Base-by-base conservation (phyloP, 2,113 vertebrate species). In the Gymnarchus niloticus region DNA sequence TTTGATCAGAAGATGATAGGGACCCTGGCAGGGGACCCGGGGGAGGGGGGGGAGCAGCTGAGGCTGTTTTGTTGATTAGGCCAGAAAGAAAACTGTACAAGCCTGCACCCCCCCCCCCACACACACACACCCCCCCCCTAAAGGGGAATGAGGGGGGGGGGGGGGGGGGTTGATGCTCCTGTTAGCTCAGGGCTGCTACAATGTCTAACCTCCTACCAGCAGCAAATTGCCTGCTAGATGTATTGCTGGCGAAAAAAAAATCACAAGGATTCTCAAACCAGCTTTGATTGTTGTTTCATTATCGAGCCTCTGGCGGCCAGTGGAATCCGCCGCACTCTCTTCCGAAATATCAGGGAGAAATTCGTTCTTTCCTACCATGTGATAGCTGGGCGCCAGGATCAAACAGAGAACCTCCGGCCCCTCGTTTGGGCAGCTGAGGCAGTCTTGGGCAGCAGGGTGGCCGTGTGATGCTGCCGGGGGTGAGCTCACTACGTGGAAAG, bases 1-100 rank as follows among this genome's bases (percentile, higher is more conserved):
- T 98, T 99, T 99, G 98, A 99, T 99, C 97, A 99, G 97, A 98
- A 97, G 97, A 98, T 97, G 97, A 98, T 98, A 97, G 97, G 95
- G 96, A 96, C 96, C 95, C 95, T 98, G 96, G 96, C 96, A 97
- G 97, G 96, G 96, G 95, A 96, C 96, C 96, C 96, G 91, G 96
- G 96, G 95, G 96, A 97, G 97, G 97, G 97, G 91, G 96, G 96
- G 95, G 96, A 97, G 97, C 97, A 97, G 96, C 96, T 98, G 97
- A 95, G 97, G 95, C 96, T 96, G 96, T 95, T 96, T 93, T 95
- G 95, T 92, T 97, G 96, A 98, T 98, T 97, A 96, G 95, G 95
- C 94, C 94, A 94, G 92, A 95, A 96, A 95, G 93, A 90, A 90
- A 95, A 92, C 94, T 96, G 94, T 89, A 92, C 89, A 92, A 96